Evolutionary conservation across 2,888 invertebrate genomes (phyloP).

Genomic region (Encarsia formosa): DNA sequence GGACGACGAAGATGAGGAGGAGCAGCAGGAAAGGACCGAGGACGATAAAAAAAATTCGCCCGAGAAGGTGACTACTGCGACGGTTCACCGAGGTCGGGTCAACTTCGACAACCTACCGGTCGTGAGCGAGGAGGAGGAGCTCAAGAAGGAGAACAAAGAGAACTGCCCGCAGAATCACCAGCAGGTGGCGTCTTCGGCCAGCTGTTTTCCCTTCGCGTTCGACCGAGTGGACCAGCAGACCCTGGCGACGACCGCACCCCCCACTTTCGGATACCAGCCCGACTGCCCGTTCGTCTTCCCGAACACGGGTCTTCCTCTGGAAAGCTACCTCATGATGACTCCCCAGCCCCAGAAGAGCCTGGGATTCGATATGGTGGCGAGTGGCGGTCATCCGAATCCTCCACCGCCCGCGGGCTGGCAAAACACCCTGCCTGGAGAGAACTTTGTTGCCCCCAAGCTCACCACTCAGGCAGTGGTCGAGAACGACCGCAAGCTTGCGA

Average conservation of each 20-base stretch:
- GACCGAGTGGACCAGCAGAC: slow-evolving; percentile 20
- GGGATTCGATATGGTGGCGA: neutral
- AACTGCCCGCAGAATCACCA: slow-evolving; percentile 1
- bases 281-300: slow-evolving; percentile 43
- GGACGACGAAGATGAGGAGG: slow-evolving; percentile 34
- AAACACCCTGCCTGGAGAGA: slow-evolving; percentile 14
- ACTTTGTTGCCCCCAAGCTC: slow-evolving; percentile 12
- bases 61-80: slow-evolving; percentile 46
- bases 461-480: neutral
- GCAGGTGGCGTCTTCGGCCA: neutral
- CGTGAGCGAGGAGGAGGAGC: slow-evolving; percentile 65
- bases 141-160: slow-evolving; percentile 41
- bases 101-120: slow-evolving; percentile 72
- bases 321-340: slow-evolving; percentile 27
- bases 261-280: slow-evolving; percentile 33
- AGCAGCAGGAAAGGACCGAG: slow-evolving; percentile 41
- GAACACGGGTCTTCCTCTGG: slow-evolving; percentile 26
- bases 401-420: slow-evolving; percentile 23
- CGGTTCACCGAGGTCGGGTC: slow-evolving; percentile 39
- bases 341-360: slow-evolving; percentile 28
- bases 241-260: slow-evolving; percentile 22
- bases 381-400: too few species aligned
- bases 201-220: slow-evolving; percentile 16
- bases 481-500: slow-evolving; percentile 17
- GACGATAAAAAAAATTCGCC: slow-evolving; percentile 53